Evolutionary conservation across 1,140 invertebrate species (phyloP).

Genomic region (Palaemon carinicauda): DNA sequence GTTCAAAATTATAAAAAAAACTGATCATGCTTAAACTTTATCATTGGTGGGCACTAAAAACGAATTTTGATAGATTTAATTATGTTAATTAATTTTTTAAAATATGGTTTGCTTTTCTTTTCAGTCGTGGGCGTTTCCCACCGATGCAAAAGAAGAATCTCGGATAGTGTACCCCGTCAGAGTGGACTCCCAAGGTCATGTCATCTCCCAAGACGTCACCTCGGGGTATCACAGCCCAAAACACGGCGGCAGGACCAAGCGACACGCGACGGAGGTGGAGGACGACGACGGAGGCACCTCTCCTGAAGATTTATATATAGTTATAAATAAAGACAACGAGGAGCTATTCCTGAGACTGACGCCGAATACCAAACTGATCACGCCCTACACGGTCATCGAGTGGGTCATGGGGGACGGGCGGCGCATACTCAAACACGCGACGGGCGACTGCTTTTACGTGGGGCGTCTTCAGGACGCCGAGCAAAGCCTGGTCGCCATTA

Average conservation of each 20-base stretch:
- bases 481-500: conserved; percentile 52
- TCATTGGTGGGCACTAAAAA: too few species aligned
- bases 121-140: not conserved
- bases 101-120: too few species aligned
- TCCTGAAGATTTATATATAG: conserved; percentile 40
- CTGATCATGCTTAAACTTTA: too few species aligned
- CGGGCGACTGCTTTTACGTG: conserved; percentile 47
- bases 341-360: conserved; percentile 51
- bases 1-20: too few species aligned
- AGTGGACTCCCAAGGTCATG: conserved; percentile 7
- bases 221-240: not conserved
- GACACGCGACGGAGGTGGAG: not conserved
- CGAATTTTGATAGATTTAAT: too few species aligned
- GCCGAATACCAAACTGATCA: conserved; percentile 45
- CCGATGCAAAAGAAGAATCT: not conserved
- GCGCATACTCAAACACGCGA: conserved; percentile 21
- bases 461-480: conserved; percentile 33
- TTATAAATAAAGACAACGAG: conserved; percentile 54
- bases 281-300: not conserved
- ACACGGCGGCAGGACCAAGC: not conserved
- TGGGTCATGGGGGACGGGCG: conserved; percentile 54
- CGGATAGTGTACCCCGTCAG: conserved; percentile 33
- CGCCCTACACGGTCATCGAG: conserved; percentile 52
- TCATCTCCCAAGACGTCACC: conserved; percentile 23
- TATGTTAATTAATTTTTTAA: too few species aligned